phyloP scores from a whole-genome alignment of 1,140 invertebrate genomes.

The fruit fly (Drosophila melanogaster) region DNA sequence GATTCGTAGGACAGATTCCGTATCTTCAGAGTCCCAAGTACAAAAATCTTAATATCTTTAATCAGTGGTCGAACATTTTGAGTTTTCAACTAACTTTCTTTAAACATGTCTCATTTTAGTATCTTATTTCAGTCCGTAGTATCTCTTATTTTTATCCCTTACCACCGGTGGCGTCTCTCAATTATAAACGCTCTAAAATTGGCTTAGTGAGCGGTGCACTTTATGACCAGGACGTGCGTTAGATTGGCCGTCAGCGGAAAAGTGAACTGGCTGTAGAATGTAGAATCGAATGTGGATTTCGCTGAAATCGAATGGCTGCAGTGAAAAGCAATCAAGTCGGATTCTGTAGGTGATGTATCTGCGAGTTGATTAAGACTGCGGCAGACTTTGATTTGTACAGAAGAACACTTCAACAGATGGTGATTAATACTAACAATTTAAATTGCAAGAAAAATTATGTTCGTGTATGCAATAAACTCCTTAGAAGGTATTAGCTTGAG shows the following conservation, averaged over 20 bases:
- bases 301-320: background rate
- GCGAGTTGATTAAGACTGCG: constrained; percentile 12
- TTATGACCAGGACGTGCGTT: constrained; percentile 48
- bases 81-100: background rate
- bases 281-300: background rate
- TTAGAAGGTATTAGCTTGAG: too few species aligned
- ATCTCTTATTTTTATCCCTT: background rate
- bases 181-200: constrained; percentile 60
- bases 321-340: constrained; percentile 29
- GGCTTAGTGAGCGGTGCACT: constrained; percentile 45
- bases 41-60: too few species aligned
- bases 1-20: too few species aligned
- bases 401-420: too few species aligned
- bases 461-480: too few species aligned
- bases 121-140: background rate
- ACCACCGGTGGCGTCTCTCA: constrained; percentile 35
- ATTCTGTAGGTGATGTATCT: constrained; percentile 4
- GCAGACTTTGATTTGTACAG: background rate
- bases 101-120: background rate
- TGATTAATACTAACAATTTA: too few species aligned
- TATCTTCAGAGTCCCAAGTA: too few species aligned
- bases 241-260: constrained; percentile 37
- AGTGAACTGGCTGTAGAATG: constrained; percentile 13
- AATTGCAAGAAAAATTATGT: too few species aligned
- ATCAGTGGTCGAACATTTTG: too few species aligned